Conservation (phyloP, 2,113 vertebrate species). For the Lampris incognitus region DNA sequence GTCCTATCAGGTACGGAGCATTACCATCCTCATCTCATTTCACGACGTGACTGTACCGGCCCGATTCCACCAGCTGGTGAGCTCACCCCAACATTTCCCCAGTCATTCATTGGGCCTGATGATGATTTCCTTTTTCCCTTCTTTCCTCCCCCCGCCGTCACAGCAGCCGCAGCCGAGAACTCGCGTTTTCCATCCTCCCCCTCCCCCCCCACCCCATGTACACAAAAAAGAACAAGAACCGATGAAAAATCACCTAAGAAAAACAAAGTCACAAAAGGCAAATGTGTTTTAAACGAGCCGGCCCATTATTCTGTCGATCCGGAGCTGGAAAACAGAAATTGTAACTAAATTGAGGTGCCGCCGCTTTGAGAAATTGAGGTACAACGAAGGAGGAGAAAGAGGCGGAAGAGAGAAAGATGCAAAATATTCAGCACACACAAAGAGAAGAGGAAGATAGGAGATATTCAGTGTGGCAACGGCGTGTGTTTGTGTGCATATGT, state of each 20-base stretch:
- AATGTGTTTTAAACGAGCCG: conserved; percentile 83
- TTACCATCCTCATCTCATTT: conserved; percentile 68
- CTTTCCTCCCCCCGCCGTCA: conserved; percentile 14
- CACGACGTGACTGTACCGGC: conserved; percentile 52
- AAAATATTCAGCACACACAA: background rate
- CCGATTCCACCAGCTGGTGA: conserved; percentile 66
- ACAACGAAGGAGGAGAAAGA: conserved; percentile 2
- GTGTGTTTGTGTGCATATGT: background rate
- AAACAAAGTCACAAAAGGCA: conserved; percentile 76
- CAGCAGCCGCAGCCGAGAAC: conserved; percentile 23
- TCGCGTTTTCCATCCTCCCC: conserved; percentile 13
- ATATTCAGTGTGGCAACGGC: background rate
- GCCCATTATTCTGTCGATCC: conserved; percentile 78
- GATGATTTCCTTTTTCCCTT: conserved; percentile 43
- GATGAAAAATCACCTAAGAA: conserved; percentile 73
- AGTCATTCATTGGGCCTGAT: conserved; percentile 65
- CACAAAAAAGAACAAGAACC: conserved; percentile 60
- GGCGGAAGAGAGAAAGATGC: conserved; percentile 12
- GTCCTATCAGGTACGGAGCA: conserved; percentile 64
- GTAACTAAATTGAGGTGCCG: conserved; percentile 76
- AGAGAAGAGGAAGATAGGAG: conserved; percentile 9
- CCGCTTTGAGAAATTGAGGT: conserved; percentile 62
- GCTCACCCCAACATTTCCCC: conserved; percentile 67
- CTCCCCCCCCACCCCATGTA: conserved; percentile 22
- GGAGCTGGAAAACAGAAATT: conserved; percentile 79